Base-by-base conservation (phyloP, 2,888 invertebrate species). In the Globia sparganii region DNA sequence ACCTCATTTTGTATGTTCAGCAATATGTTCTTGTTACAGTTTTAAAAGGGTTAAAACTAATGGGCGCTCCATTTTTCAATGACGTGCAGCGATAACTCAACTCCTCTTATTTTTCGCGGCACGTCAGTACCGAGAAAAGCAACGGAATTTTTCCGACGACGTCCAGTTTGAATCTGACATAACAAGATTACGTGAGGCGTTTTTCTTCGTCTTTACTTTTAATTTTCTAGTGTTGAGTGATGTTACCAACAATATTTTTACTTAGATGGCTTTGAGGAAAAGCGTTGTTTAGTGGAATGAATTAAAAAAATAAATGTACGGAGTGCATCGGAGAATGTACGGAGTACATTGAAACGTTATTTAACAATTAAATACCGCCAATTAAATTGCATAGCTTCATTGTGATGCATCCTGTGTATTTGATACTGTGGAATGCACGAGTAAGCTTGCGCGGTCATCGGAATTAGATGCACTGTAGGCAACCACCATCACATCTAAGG, bases 91-190 rank as follows among this genome's bases (percentile, higher is more conserved):
- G 25, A 69, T 82, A 72, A 65, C 28, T 76, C 67, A 58, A 18
- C 61, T 68, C n/a, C 34, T 64, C 18, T 80, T 67, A 61, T 82
- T 86, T 85, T 74, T 62, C 56, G n/a, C 34, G 28, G 31, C 58
- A 62, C 72, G 72, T 72, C 72, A 72, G 37, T 21, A 21, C 37
- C 40, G 34, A 59, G 59, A 37, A 59, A 68, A 40, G 82, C 65
- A 59, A 58, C 15, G 13, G 71, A 58, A 70, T 81, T 71, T 72
- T 77, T 72, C 46, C 56, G 11, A 28, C 40, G 28, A 80, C 82
- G 40, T 75, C 67, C 82, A 85, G 75, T 72, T 71, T 75, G 69
- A 78, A 81, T 85, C 82, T 72, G 86, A 78, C 78, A 56, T 83
- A 82, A 85, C 69, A 81, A 53, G 86, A 85, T 85, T 78, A 75